Percentiles rank a stretch among this genome's conserved stretches.
Conservation (phyloP, 2,797 vertebrate species). For the Parauchenoglanis punctatus region DNA sequence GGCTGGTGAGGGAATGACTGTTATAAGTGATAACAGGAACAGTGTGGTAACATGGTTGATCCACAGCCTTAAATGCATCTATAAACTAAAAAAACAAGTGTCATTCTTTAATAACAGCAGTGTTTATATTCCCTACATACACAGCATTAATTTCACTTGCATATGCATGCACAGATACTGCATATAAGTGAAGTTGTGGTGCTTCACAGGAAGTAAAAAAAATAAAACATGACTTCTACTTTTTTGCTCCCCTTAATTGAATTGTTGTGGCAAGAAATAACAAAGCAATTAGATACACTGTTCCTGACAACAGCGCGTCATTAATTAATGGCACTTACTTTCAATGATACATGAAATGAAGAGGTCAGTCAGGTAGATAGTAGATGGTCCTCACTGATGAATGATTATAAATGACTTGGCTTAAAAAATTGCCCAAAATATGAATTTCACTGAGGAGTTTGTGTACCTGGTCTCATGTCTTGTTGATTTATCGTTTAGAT, state of each 20-base stretch:
- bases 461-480: not conserved
- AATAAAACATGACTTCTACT: not conserved
- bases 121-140: not conserved
- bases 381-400: not conserved
- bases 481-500: not conserved
- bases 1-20: not conserved
- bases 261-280: not conserved
- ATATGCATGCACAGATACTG: not conserved
- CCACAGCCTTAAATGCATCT: not conserved
- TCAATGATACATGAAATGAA: not conserved
- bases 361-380: not conserved
- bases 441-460: not conserved
- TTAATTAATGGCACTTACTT: not conserved
- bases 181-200: not conserved
- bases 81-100: not conserved
- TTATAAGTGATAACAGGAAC: not conserved
- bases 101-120: not conserved
- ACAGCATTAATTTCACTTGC: not conserved
- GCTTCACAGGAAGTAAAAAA: too few species aligned
- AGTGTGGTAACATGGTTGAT: not conserved
- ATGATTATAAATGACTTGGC: not conserved
- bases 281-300: slow-evolving; percentile 11
- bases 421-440: not conserved
- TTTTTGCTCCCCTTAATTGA: not conserved
- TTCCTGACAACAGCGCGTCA: not conserved